Base-by-base conservation (phyloP, 2,113 vertebrate species). In the Ceyx cyanopectus region DNA sequence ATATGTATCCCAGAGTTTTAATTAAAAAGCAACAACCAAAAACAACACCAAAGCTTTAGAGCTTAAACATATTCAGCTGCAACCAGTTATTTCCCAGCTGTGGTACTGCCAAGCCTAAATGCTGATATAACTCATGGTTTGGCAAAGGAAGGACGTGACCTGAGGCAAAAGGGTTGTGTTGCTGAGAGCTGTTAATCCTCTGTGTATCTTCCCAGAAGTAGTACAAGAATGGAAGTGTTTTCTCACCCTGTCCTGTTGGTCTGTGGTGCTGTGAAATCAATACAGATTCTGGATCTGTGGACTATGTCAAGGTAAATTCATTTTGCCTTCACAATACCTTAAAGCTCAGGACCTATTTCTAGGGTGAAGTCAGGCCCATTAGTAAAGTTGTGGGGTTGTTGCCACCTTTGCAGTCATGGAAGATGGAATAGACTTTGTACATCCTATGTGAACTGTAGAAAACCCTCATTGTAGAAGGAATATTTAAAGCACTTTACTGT, bases 141-240 rank as follows among this genome's bases (percentile, higher is more conserved):
- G 21, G 15, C 5, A 66, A 62, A 66, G 17, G 48, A 60, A 57
- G 5, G 24, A 27, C 3, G 13, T 76, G 81, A 8, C 4, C 10
- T 16, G 5, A 26, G 14, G 27, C 37, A 14, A 40, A 60, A 48
- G 8, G 9, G 6, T 3, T 57, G 5, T 10, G 12, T 3, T 66
- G 9, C 37, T 66, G 23, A 54, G 29, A 73, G 23, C 27, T 74
- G 4, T 16, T 51, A 50, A 84, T 37, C 8, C 3, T 4, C 6
- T 0, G 0, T 21, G 3, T 16, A 8, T 29, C 14, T 53, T 70
- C 29, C 32, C 5, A 9, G 17, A n/a, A 27, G 7, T 9, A 4
- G 13, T 21, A 20, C 17, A 51, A 20, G 16, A 67, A 48, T 46
- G 76, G 50, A 87, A 51, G 1, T 74, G 0, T 14, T 80, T 93